Percentiles rank a stretch among this genome's conserved stretches.
Conservation (phyloP, 2,113 vertebrate species). For the Periophthalmus modestus region DNA sequence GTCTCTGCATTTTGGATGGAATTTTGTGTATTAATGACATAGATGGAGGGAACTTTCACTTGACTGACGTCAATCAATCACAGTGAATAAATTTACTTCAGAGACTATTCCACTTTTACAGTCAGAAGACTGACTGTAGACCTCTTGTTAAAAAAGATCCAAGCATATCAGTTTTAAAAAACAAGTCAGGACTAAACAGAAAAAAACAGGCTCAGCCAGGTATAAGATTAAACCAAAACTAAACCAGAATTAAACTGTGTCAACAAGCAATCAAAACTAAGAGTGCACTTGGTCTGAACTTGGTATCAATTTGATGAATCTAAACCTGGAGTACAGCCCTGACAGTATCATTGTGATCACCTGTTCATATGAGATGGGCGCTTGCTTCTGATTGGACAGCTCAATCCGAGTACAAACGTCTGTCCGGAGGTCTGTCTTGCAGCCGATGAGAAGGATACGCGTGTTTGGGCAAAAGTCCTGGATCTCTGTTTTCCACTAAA, state of each 20-base stretch:
- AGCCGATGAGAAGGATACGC: slow-evolving; percentile 89
- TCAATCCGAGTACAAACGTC: slow-evolving; percentile 96
- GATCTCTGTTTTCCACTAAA: slow-evolving; percentile 93
- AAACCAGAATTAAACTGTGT: neutral
- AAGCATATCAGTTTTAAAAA: too few relatives aligned
- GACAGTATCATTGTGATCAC: slow-evolving; percentile 64
- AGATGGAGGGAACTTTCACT: too few relatives aligned
- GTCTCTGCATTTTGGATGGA: too few relatives aligned
- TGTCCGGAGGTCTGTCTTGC: slow-evolving; percentile 90
- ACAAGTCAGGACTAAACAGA: neutral
- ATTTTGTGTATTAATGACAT: too few relatives aligned
- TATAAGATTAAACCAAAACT: neutral
- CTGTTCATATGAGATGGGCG: slow-evolving; percentile 91
- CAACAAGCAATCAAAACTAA: neutral
- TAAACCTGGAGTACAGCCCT: too few relatives aligned
- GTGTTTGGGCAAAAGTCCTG: slow-evolving; percentile 91
- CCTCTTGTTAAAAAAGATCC: too few relatives aligned
- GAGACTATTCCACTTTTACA: too few relatives aligned
- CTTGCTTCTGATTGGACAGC: slow-evolving; percentile 91
- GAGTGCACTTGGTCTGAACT: neutral
- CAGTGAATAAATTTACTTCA: too few relatives aligned
- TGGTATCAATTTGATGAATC: too few relatives aligned
- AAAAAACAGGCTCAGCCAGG: neutral
- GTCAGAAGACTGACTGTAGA: too few relatives aligned
- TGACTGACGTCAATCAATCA: too few relatives aligned